Base-by-base conservation (phyloP, 2,113 vertebrate species). In the Otolemur garnettii region DNA sequence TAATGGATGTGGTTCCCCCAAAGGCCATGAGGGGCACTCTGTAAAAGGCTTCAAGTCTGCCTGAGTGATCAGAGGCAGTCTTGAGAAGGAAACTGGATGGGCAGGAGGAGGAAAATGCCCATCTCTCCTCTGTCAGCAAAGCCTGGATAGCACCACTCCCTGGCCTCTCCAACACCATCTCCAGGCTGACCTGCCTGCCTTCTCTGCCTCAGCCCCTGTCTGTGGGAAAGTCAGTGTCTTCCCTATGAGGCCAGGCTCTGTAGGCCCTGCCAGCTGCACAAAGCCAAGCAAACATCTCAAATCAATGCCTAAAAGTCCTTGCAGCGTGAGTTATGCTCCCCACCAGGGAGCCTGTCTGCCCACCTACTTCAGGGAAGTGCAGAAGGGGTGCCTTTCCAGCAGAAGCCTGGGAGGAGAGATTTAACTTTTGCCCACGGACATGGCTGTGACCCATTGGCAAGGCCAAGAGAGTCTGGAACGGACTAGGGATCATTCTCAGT, bases 1-100 rank as follows among this genome's bases (percentile, higher is more conserved):
- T 12, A 28, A 8, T n/a, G 60, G 78, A 4, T 78, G 85, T 53
- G 19, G 13, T 94, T 90, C 66, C 59, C 42, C 4, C 1, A 22
- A 5, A 4, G 28, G 28, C 94, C 97, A 57, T 83, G 2, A 96
- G 87, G 64, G 96, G 94, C 80, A 53, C 83, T 71, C 94, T 68
- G 19, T 26, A 94, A 81, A 95, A 68, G 64, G 82, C 42, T 94
- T 77, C 35, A 38, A n/a, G 28, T 14, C 35, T 35, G 4, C 59
- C 71, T 57, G 5, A 33, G 21, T 7, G n/a, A 28, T 22, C 17
- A 26, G 8, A 9, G 1, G 26, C 30, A 0, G 1, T 12, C 72
- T 38, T 21, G 1, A 64, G 62, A 38, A 60, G 66, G 53, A 17
- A 66, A 57, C 38, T 14, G 57, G 35, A 53, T 15, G 30, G 59